Evolutionary conservation across 2,797 vertebrate species (phyloP), one percentile per base, ranked within the genome.

Genomic region (Hemibagrus guttatus): DNA sequence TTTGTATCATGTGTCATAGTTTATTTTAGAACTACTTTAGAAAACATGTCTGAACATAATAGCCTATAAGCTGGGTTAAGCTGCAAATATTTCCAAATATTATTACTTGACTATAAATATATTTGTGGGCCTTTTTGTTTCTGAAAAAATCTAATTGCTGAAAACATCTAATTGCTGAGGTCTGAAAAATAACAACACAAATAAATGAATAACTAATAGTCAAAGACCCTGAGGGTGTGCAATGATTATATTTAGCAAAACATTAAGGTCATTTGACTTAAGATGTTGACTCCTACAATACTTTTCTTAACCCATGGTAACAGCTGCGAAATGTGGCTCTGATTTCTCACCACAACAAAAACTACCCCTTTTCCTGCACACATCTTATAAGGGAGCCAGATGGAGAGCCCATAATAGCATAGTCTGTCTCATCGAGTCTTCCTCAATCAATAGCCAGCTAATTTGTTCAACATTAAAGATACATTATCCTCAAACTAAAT

Each of bases 401-500:
- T 85, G 75, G 68, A 81, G 80, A 87, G 35, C 49, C 39, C 16
- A 56, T 78, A 35, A 78, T 52, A 78, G 17, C 28, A 79, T 9
- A 6, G 58, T 52, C 81, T 86, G 75, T 42, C 39, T 49, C 56
- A 58, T 23, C 46, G 31, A 23, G 28, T 6, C 1, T 69, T 59
- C 83, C 26, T 81, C 54, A 17, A 75, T 84, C 31, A 84, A 91
- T 81, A 63, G 76, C 90, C 82, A 85, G 69, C 84, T 81, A 82
- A 90, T 84, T 83, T 89, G 69, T 87, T 68, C 39, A 28, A 74
- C 31, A 8, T 56, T 31, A 17, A 83, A n/a, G 26, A 81, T 68
- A 72, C 28, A 28, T 35, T 79, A 90, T 88, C 89, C 89, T 93
- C 89, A 74, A n/a, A 72, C 28, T 84, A 84, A 61, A 69, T 54